Evolutionary conservation across 1,140 invertebrate genomes (phyloP), one percentile per base, ranked within the genome.

Genomic region (Vanessa atalanta): DNA sequence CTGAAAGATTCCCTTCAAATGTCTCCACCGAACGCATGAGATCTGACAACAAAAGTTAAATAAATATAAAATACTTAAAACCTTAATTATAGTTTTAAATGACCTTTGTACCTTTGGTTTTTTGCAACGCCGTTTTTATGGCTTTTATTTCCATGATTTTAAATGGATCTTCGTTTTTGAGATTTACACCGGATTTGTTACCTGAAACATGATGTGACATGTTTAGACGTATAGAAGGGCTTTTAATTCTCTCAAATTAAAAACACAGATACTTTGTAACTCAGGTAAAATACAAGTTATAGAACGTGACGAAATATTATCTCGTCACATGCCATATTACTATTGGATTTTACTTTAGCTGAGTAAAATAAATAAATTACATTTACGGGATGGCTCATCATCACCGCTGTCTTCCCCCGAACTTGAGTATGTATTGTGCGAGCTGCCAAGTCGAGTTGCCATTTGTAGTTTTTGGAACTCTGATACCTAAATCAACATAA

Each of bases 391-490:
- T 14, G 85, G 82, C 77, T 91, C 88, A 7, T 89, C 85, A 11
- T 88, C 86, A 6, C 72, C 87, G 70, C 88, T 90, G 15, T 91
- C 89, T 78, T 90, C 89, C 0, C 85, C 86, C 0, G 88, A 92
- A 70, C 88, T 92, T 23, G 89, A 90, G 75, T 93, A 90, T 15
- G 88, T 88, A 70, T 93, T 89, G 71, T 87, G 84, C 8, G 92
- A 83, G 68, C 83, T 81, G 1, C 75, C 85, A 2, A 89, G 68
- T 47, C 83, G 83, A 9, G 91, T 89, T 2, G 88, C 87, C 85
- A 89, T 91, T 82, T 93, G 90, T 13, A 93, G 70, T 76, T 93
- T 93, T 79, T 93, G 92, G 69, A 93, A 93, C 70, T 93, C 92
- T 8, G 88, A 83, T 16, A 93, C 90, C 91, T 93, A 76, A 51